A percentile compares a stretch with the other conserved stretches of the same genome.
Conservation (phyloP, 2,888 invertebrate genomes). For the Eristalis tenax region DNA sequence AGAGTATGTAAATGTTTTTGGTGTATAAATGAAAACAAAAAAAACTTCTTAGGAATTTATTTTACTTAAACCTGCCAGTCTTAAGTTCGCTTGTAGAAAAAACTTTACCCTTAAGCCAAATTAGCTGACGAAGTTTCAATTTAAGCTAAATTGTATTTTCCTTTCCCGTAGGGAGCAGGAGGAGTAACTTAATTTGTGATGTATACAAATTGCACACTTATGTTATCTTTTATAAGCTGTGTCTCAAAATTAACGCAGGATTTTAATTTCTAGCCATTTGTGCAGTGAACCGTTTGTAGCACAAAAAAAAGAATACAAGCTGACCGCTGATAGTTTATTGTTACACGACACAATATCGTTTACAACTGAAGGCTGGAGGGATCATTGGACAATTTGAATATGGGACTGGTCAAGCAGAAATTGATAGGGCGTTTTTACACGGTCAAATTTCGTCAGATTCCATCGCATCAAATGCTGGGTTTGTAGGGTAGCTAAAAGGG, state of each 20-base stretch:
- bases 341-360: too few species aligned
- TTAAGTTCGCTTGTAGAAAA: slow-evolving; percentile 1
- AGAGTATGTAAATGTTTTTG: slow-evolving; percentile 54
- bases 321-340: too few species aligned
- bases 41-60: slow-evolving; percentile 1
- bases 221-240: background rate
- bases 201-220: background rate
- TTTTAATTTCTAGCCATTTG: too few species aligned
- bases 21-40: slow-evolving; percentile 30
- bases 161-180: background rate
- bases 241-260: background rate
- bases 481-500: too few species aligned
- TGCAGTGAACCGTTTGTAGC: too few species aligned
- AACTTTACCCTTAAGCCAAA: background rate
- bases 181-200: background rate
- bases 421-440: too few species aligned
- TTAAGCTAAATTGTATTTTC: background rate
- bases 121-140: background rate
- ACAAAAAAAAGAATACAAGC: too few species aligned
- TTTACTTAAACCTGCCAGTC: slow-evolving; percentile 12
- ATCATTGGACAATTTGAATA: too few species aligned
- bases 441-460: too few species aligned
- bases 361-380: too few species aligned
- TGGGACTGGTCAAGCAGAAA: too few species aligned
- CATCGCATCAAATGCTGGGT: too few species aligned